Base-by-base conservation (phyloP, 2,113 vertebrate genomes). In the Gavia stellata region DNA sequence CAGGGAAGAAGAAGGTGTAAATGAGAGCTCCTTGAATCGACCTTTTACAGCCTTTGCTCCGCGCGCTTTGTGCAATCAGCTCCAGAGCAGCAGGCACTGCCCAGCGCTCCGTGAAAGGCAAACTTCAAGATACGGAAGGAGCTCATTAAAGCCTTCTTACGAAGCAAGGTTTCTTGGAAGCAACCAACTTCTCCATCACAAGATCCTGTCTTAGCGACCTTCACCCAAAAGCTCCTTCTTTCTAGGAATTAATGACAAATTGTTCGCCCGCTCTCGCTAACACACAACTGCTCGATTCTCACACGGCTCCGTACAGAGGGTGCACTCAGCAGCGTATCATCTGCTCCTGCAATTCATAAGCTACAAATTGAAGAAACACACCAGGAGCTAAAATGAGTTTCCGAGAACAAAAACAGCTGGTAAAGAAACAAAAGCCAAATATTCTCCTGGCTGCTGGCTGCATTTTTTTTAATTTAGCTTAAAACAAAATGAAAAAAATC, bases 321-420 rank as follows among this genome's bases (percentile, higher is more conserved):
- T 53, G 91, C 84, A 20, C 33, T 70, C 92, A 33, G 83, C 75
- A 78, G 34, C 8, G 6, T 0, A 73, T 95, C 66, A 44, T 77
- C 88, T 80, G 81, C 93, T 97, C 82, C 90, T 83, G 56, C 83
- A 62, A 91, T 19, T 84, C 84, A 80, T 72, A 65, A 95, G 70
- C 86, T 92, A 87, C 93, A 94, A 94, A 94, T 29, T 94, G 88
- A 66, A 93, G 89, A 82, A 89, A 94, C 33, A 71, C 77, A 90
- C 66, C 55, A 94, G 94, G 79, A 96, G 83, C 92, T 68, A 61
- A 93, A 88, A 92, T 26, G 83, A 45, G 63, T 92, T 96, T 94
- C 91, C 17, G 11, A 97, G 96, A 97, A 86, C 72, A 81, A 92
- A 98, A 97, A 50, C 97, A 97, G 96, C 97, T 97, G 97, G 85